Evolutionary conservation across 2,113 vertebrate species (phyloP), one percentile per base, ranked within the genome.

Genomic region (Tachysurus vachellii): DNA sequence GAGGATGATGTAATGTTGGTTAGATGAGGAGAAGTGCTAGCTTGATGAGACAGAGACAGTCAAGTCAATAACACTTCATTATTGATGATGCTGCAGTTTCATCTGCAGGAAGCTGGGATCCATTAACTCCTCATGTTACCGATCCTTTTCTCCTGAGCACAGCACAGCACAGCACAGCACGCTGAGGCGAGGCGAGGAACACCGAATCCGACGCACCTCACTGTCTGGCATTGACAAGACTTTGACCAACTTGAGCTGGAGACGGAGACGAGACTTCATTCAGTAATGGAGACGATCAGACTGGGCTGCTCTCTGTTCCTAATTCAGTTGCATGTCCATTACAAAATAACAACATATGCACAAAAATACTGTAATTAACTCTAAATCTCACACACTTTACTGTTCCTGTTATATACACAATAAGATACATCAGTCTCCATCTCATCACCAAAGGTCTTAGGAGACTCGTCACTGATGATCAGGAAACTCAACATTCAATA

Each of bases 81-180:
- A 96, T 96, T 96, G 92, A 97, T 94, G 93, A 91, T 91, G 88
- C 89, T 71, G 80, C 87, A 92, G 91, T 89, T 87, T 88, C 89
- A 93, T 90, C 92, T 90, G 84, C 85, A 94, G 95, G 93, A 94
- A 93, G 92, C 84, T 85, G 81, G 77, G 87, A 83, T 88, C 91
- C 92, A 94, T 95, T 95, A 95, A 88, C 76, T 85, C 81, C 87
- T 87, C 88, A 26, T 81, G 89, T 92, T 92, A 93, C 90, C 83
- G 93, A 89, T 91, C 91, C 89, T 87, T 87, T 68, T 84, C 81
- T 61, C 89, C 93, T 91, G 28, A 85, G 62, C 56, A 42, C 53
- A 61, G 54, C 56, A 21, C 87, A 85, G 62, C 56, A 42, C 53
- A 61, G 54, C 56, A 21, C 87, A 36, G 36, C 36, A 36, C 36